Base-by-base conservation (phyloP, 2,113 vertebrate species). In the Alexandromys fortis region DNA sequence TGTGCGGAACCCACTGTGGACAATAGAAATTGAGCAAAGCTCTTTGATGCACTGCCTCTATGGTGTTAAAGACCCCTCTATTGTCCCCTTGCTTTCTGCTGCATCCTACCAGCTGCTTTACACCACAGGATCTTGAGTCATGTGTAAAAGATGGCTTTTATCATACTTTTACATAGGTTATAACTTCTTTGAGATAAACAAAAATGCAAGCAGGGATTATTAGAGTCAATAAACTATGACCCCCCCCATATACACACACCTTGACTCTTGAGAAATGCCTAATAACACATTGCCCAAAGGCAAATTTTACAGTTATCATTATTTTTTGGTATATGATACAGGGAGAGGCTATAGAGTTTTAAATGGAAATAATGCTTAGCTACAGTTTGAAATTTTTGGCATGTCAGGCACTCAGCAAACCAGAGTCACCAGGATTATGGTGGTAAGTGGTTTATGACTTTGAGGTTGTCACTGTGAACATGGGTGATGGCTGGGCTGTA, bases 1-100 rank as follows among this genome's bases (percentile, higher is more conserved):
- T 4, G 7, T 0, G 0, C 1, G 19, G 58, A 38, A 72, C 7
- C 47, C n/a, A 21, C 9, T 12, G 26, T 14, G n/a, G 22, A 81
- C n/a, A 63, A 42, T 42, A 6, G 19, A 26, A 85, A 61, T 5
- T 61, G 55, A 82, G 79, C 35, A 38, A 82, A 42, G 81, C 12
- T 24, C 55, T 19, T 30, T 83, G 58, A 42, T 65, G 17, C 24
- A 67, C 38, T 11, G 28, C 4, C 26, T 76, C 58, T 1, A 0
- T 28, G 61, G 72, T 61, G 21, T 72, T 45, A 58, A 7, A 35
- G n/a, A 19, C 58, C 14, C 17, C 47, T 22, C 38, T 42, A 52
- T 35, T 49, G 22, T 14, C 11, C 47, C 16, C 19, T 26, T 3
- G 4, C 12, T 35, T 65, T n/a, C 30, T 26, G 17, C 3, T 8